These are phyloP conservation scores for Gandaritis pyraliata DNA, from an alignment of 2,888 invertebrate genomes.

Conservation along the genomic window DNA sequence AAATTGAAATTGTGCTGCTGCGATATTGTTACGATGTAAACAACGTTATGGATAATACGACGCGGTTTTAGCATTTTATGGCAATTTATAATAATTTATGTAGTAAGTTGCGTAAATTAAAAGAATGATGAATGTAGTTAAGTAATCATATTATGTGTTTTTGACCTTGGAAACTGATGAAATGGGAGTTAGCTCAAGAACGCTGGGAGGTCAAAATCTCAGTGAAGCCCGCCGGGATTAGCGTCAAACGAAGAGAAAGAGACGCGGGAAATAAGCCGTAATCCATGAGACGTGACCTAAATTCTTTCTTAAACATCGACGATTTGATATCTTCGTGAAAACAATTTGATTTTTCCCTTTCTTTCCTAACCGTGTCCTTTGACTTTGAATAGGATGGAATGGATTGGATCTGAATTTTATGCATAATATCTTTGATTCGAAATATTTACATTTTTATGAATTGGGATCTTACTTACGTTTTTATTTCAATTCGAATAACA, in stretches of 20 bases:
- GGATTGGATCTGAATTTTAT: constrained; percentile 50
- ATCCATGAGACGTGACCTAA: constrained; percentile 82
- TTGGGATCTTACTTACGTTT: constrained; percentile 7
- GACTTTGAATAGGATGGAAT: constrained; percentile 61
- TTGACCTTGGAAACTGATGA: constrained; percentile 63
- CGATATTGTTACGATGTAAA: constrained; percentile 31
- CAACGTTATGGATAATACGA: constrained; percentile 17
- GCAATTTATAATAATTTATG: constrained; percentile 11
- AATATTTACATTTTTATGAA: constrained; percentile 32
- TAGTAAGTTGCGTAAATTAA: background rate
- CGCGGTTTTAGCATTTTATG: background rate
- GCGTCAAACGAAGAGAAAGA: constrained; percentile 82
- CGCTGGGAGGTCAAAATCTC: constrained; percentile 67
- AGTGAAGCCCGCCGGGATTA: constrained; percentile 75
- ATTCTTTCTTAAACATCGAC: constrained; percentile 79
- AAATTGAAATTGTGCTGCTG: constrained; percentile 22
- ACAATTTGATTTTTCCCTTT: constrained; percentile 77
- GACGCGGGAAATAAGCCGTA: constrained; percentile 81
- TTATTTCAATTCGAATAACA: constrained; percentile 2
- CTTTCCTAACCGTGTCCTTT: constrained; percentile 60
- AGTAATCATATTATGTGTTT: constrained; percentile 36
- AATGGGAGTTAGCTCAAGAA: constrained; percentile 49
- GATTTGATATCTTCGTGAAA: constrained; percentile 79
- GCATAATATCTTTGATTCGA: constrained; percentile 52
- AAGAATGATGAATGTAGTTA: background rate